Conservation (phyloP, 1,140 invertebrate species). For the Zaprionus davidi region DNA sequence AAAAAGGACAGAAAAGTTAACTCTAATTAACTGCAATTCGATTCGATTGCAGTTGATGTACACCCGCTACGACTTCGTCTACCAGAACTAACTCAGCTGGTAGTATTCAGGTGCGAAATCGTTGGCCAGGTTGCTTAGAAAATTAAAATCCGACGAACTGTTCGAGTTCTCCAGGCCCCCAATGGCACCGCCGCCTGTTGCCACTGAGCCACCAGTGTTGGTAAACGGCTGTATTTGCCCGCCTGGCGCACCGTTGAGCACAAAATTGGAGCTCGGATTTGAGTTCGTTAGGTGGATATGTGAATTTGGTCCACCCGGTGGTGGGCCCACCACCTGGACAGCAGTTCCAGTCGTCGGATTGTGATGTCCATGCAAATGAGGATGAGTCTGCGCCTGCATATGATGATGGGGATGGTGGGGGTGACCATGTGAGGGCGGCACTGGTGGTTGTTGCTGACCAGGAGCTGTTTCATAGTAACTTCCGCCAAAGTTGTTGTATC, state of each 20-base stretch:
- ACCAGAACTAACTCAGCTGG: slow-evolving; percentile 83
- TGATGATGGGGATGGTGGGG: slow-evolving; percentile 85
- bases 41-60: slow-evolving; percentile 24
- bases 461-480: slow-evolving; percentile 62
- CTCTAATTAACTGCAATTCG: slow-evolving; percentile 14
- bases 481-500: slow-evolving; percentile 71
- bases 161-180: slow-evolving; percentile 90
- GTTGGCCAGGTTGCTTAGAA: slow-evolving; percentile 94
- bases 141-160: slow-evolving; percentile 96
- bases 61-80: slow-evolving; percentile 26
- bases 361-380: slow-evolving; percentile 84
- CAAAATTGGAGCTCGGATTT: slow-evolving; percentile 47
- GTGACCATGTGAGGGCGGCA: slow-evolving; percentile 52
- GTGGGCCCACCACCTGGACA: slow-evolving; percentile 44
- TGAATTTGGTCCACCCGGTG: slow-evolving; percentile 43
- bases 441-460: slow-evolving; percentile 61
- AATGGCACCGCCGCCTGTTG: slow-evolving; percentile 54
- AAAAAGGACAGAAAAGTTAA: slow-evolving; percentile 32
- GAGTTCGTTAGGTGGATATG: slow-evolving; percentile 48
- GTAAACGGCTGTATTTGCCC: slow-evolving; percentile 60
- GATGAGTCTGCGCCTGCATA: slow-evolving; percentile 85
- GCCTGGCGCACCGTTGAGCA: slow-evolving; percentile 58
- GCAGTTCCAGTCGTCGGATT: slow-evolving; percentile 65
- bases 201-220: slow-evolving; percentile 40
- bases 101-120: slow-evolving; percentile 96